phyloP scores from a whole-genome alignment of 2,888 invertebrate species.

The Formica aserva region DNA sequence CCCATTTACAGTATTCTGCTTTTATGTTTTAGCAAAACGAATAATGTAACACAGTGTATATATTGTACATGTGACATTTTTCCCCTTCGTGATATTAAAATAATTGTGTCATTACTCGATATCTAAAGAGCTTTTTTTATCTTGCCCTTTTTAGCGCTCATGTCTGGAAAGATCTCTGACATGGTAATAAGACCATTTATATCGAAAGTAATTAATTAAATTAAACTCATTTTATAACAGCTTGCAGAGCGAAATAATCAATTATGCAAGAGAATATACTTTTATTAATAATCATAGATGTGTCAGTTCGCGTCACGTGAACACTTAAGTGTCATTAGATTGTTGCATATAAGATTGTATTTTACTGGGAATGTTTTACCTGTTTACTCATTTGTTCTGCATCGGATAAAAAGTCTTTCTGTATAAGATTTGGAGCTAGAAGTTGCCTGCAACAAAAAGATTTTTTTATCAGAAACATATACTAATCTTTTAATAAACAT shows the following conservation, averaged over 20 bases:
- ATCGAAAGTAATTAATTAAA: slow-evolving; percentile 7
- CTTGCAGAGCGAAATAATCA: background rate
- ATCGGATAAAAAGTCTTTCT: slow-evolving; percentile 95
- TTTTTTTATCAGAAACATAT: background rate
- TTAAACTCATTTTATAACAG: slow-evolving; percentile 14
- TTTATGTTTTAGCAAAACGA: background rate
- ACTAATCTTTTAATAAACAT: background rate
- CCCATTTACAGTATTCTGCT: background rate
- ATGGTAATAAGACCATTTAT: background rate
- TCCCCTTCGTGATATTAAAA: slow-evolving; percentile 16
- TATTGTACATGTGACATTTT: slow-evolving; percentile 34
- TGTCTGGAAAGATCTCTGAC: background rate
- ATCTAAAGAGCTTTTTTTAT: slow-evolving; percentile 22
- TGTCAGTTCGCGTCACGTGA: slow-evolving; percentile 11
- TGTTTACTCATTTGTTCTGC: slow-evolving; percentile 94
- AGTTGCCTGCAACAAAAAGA: slow-evolving; percentile 91
- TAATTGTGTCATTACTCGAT: slow-evolving; percentile 17
- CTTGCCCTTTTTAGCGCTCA: background rate
- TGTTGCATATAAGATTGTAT: slow-evolving; percentile 11
- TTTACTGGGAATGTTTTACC: slow-evolving; percentile 86
- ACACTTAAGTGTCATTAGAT: slow-evolving; percentile 18
- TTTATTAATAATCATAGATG: slow-evolving; percentile 2
- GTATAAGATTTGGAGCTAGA: slow-evolving; percentile 96
- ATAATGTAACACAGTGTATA: background rate
- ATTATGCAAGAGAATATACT: slow-evolving; percentile 15